These are phyloP conservation scores for Neoaliturus tenellus DNA, from an alignment of 2,888 invertebrate species.

Conservation along the genomic window DNA sequence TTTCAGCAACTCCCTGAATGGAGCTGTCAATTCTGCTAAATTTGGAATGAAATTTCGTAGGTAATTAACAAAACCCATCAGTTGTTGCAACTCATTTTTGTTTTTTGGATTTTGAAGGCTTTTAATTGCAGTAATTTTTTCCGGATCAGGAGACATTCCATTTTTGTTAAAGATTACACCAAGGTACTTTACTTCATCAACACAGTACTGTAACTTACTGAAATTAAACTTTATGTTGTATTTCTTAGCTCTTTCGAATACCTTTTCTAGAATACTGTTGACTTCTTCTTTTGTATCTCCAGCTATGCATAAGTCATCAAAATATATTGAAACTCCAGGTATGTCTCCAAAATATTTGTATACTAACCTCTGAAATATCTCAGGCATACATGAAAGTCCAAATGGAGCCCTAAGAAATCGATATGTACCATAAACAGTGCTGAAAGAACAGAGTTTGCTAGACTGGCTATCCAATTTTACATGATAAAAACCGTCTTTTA, in stretches of 20 bases:
- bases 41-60: constrained; percentile 22
- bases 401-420: constrained; percentile 18
- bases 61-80: neutral
- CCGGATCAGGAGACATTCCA: constrained; percentile 9
- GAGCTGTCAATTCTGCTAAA: neutral
- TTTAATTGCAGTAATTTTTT: neutral
- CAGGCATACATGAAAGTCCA: constrained; percentile 5
- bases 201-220: constrained; percentile 19
- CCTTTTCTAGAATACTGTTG: neutral
- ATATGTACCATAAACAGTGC: constrained; percentile 13
- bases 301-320: constrained; percentile 54
- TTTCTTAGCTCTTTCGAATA: neutral
- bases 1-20: constrained; percentile 1
- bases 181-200: neutral
- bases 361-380: constrained; percentile 27
- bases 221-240: constrained; percentile 6
- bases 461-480: neutral
- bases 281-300: constrained; percentile 21
- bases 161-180: constrained; percentile 18
- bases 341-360: constrained; percentile 35
- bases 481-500: constrained; percentile 45
- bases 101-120: neutral
- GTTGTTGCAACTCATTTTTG: neutral
- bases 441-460: neutral
- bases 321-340: constrained; percentile 43